Percentiles rank a stretch among this genome's conserved stretches.
Evolutionary conservation across 92 coral and sea anemone genomes (phyloP).

Genomic region (Epizoanthus scotinus): DNA sequence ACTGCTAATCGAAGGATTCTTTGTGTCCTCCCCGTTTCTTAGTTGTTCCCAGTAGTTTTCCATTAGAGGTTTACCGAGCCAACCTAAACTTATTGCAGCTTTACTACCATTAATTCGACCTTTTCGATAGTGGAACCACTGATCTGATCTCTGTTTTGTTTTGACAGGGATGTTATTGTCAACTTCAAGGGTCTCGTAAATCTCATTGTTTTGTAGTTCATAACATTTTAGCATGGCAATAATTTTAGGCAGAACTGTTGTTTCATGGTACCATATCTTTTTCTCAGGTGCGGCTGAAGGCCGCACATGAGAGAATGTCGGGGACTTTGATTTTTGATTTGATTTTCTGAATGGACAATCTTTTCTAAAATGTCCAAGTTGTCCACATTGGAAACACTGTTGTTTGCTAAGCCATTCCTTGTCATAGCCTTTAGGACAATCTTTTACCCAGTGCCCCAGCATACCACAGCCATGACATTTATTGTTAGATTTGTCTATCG

Average conservation of each 20-base stretch:
- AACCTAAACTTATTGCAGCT: conserved; percentile 3
- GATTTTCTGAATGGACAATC: background rate
- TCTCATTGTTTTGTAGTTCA: too few relatives aligned
- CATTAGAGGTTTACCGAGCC: conserved; percentile 9
- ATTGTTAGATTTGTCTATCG: background rate
- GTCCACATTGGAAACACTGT: conserved; percentile 40
- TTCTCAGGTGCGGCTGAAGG: background rate
- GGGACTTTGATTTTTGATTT: too few relatives aligned
- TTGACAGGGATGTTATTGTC: background rate
- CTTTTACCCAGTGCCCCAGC: background rate
- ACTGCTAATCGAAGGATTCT: too few relatives aligned
- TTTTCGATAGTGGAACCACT: conserved; percentile 19
- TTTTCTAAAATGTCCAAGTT: conserved; percentile 37
- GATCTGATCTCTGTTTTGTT: conserved; percentile 8
- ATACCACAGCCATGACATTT: background rate
- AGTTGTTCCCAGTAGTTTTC: conserved; percentile 12
- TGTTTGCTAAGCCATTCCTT: conserved; percentile 41
- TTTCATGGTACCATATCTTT: background rate
- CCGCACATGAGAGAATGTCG: too few relatives aligned
- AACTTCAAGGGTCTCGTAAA: background rate
- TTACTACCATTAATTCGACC: conserved; percentile 42
- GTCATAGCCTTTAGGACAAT: conserved; percentile 13
- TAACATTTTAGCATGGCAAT: background rate
- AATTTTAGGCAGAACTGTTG: conserved; percentile 6
- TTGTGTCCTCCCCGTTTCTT: background rate